phyloP scores from a whole-genome alignment of 2,113 vertebrate genomes.

The Meriones unguiculatus region DNA sequence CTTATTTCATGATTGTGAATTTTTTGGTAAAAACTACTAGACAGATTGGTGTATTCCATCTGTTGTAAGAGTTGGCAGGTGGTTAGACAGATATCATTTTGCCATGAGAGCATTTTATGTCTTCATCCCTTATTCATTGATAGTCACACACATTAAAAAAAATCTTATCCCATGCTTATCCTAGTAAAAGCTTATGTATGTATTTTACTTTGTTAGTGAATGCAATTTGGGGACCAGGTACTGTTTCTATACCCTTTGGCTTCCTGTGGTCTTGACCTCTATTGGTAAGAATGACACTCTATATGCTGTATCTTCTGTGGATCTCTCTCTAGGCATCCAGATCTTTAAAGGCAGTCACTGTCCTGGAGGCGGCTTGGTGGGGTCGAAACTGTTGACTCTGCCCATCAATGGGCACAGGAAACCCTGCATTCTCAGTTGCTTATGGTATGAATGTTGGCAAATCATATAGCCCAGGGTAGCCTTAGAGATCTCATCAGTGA shows the following conservation, averaged over 20 bases:
- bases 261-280: not conserved
- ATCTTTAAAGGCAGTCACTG: not conserved
- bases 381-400: not conserved
- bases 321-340: not conserved
- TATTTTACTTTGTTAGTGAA: slow-evolving; percentile 27
- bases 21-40: slow-evolving; percentile 39
- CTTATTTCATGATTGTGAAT: slow-evolving; percentile 56
- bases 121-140: slow-evolving; percentile 26
- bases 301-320: not conserved
- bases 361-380: not conserved
- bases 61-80: slow-evolving; percentile 66
- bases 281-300: not conserved
- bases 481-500: not conserved
- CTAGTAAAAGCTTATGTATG: not conserved
- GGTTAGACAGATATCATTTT: slow-evolving; percentile 12
- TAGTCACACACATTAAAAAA: slow-evolving; percentile 23
- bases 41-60: slow-evolving; percentile 45
- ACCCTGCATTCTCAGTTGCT: not conserved
- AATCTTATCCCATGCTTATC: not conserved
- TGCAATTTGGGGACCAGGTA: not conserved
- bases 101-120: slow-evolving; percentile 15
- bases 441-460: not conserved
- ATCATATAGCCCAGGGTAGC: not conserved
- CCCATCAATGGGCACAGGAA: not conserved
- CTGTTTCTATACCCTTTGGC: not conserved